Evolutionary conservation across 2,888 invertebrate species (phyloP), one percentile per base, ranked within the genome.

Genomic region (Amblyjoppa proteus): DNA sequence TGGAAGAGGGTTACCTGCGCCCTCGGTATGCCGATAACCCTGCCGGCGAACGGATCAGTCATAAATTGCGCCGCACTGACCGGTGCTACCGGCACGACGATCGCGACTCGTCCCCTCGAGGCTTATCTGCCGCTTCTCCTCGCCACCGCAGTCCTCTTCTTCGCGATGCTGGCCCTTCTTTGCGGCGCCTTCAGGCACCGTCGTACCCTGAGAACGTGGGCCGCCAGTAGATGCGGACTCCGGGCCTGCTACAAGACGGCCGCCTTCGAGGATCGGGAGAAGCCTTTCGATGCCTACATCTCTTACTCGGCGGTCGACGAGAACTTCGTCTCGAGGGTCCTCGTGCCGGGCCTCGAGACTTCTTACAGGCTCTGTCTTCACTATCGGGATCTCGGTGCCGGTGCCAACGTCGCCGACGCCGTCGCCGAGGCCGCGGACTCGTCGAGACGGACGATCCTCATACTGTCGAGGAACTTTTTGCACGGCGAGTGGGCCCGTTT

Each of bases 401-500:
- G 97, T 87, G 96, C 97, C 77, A 98, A 97, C 94, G 97, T 99
- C 25, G 97, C 98, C 16, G 99, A 99, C 93, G 98, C 98, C 71
- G 97, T 99, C 83, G 97, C 98, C 89, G 97, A 98, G 93, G 98
- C 98, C 1, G 98, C 98, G 31, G 98, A 98, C 93, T 97, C 97
- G 77, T 98, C 98, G 70, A 96, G 98, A 89, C 96, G 98, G 90
- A 98, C 98, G 61, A 97, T 99, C 85, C 96, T 99, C 89, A 97
- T 99, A 84, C 94, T 99, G 83, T 98, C 98, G 25, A 97, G 97
- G 94, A 98, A 98, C 95, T 99, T 99, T 95, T 96, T 99, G 87
- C 97, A 98, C 94, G 98, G 98, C 94, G 99, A 99, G 95, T 99
- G 99, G 99, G 97, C 97, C 91, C 96, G 97, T 89, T 98, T 98